Conservation (phyloP, 2,113 vertebrate genomes). For the Festucalex cinctus region DNA sequence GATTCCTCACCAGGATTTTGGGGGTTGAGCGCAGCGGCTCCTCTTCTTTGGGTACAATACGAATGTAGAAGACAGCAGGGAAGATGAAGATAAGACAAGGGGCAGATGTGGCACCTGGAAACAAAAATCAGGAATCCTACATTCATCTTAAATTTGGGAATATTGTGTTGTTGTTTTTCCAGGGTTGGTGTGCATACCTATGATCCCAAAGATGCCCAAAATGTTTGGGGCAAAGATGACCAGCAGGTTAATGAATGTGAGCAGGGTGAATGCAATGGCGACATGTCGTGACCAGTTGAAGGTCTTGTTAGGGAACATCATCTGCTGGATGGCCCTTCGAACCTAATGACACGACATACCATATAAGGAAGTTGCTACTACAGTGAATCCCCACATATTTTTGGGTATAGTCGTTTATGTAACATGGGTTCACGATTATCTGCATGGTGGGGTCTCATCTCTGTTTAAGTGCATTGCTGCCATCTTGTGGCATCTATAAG, state of each 20-base stretch:
- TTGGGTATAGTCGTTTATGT: background rate
- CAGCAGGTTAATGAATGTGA: conserved; percentile 88
- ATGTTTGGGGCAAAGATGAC: conserved; percentile 98
- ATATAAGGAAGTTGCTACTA: background rate
- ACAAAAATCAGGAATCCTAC: background rate
- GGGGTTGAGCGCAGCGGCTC: conserved; percentile 83
- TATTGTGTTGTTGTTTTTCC: too few species aligned
- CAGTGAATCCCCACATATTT: background rate
- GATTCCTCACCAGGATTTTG: conserved; percentile 85
- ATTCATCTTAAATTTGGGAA: background rate
- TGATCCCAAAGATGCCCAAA: conserved; percentile 94
- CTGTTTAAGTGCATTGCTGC: background rate
- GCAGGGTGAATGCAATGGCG: conserved; percentile 80
- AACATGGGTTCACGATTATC: too few species aligned
- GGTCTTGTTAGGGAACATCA: conserved; percentile 89
- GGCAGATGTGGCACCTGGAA: conserved; percentile 91
- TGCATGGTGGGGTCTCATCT: too few species aligned
- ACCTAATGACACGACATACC: conserved; percentile 70
- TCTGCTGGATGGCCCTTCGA: conserved; percentile 92
- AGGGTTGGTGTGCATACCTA: conserved; percentile 70
- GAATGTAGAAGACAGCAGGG: conserved; percentile 95
- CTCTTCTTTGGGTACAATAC: conserved; percentile 91
- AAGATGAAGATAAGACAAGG: conserved; percentile 99
- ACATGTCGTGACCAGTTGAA: conserved; percentile 91
- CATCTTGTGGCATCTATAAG: background rate